Evolutionary conservation across 2,797 vertebrate genomes (phyloP), one percentile per base, ranked within the genome.

Genomic region (Phrynocephalus vlangalii): DNA sequence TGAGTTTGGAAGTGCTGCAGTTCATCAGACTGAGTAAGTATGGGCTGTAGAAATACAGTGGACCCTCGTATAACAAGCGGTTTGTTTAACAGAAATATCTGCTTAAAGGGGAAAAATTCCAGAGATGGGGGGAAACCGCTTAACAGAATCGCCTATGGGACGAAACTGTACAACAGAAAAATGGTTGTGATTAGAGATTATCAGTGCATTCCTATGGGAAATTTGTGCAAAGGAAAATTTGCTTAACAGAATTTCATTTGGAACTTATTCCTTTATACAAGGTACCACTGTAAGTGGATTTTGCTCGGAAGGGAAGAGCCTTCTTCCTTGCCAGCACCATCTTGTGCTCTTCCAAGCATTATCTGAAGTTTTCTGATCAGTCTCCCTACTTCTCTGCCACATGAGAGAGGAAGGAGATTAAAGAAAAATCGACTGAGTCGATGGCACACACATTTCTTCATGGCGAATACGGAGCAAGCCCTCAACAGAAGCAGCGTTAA

Each of bases 391-490:
- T 70, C 30, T 76, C 9, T 70, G 63, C 33, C 44, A 52, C 18
- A 10, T 30, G 70, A 81, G 70, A 52, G 52, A 60, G 20, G 20
- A 70, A 13, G 13, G 68, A 68, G 67, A 30, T 84, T 33, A 26
- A 22, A 30, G 52, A 24, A 6, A 30, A 87, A 48, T 20, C n/a
- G 70, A 68, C 13, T 67, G 30, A 15, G 52, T 28, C 63, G 63
- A 82, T 22, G 81, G 26, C 70, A 76, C 70, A 60, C 18, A 68
- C 13, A 24, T 79, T 86, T 33, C 60, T 82, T 87, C 84, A 81
- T 71, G 77, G 5, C 18, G 26, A 52, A 16, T 76, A 22, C 30
- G 76, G 76, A 87, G 20, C 30, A 33, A 44, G 82, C 75, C 68
- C 66, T 83, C 79, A 9, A 30, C 26, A 73, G 76, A 79, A 73